Evolutionary conservation across 2,113 vertebrate genomes (phyloP), one percentile per base, ranked within the genome.

Genomic region (Channa argus): DNA sequence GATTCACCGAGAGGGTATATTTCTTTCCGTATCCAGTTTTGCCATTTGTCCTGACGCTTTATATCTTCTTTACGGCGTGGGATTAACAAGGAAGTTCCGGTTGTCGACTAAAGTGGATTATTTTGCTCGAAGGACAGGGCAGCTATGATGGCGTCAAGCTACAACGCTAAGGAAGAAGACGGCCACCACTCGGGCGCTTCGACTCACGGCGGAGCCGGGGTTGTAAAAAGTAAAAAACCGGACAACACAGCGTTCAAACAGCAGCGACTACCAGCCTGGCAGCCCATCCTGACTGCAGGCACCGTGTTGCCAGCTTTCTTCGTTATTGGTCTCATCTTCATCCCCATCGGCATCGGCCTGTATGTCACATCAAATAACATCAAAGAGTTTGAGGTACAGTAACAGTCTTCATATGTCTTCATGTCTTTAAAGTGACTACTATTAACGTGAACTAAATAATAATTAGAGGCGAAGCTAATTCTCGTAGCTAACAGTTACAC

Each of bases 191-290:
- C 92, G 0, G 94, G 87, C 0, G 72, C 90, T 0, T 63, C 84
- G 11, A 92, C 80, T 34, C 88, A 94, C 14, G 91, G 91, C 5
- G 92, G 83, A 1, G 81, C 88, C 0, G 92, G 85, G 5, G 76
- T 78, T 0, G 88, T 86, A 2, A 97, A 97, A 80, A 97, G 90
- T 56, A 95, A 95, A 81, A 97, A 97, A 45, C 98, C 97, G 4
- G 97, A 99, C 72, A 99, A 99, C 83, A 99, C 97, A 0, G 97
- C 97, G 0, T 99, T 99, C 86, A 99, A 98, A 80, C 98, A 99
- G 90, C 97, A 99, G 83, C 93, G 98, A 55, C 88, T 99, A 43
- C 97, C 97, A 3, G 98, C 97, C 37, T 99, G 98, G 98, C 97
- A 98, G 87, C 98, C 97, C 67, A 97, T 99, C 68, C 93, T 99